phyloP scores from a whole-genome alignment of 1,140 invertebrate genomes.

The Micrasema minimum region DNA sequence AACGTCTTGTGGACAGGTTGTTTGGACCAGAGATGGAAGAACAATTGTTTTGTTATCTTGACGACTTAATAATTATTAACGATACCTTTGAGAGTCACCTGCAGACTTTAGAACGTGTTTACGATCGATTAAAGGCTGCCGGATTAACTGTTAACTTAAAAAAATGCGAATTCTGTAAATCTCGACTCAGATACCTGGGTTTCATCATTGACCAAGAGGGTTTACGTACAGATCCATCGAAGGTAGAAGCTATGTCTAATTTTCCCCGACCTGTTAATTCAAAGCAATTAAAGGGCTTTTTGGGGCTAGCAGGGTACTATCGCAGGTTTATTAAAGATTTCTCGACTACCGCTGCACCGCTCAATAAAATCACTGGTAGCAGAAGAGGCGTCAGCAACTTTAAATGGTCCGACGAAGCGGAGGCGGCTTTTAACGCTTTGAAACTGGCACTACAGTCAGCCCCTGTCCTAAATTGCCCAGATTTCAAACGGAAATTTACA shows the following conservation, averaged over 20 bases:
- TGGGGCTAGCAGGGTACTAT: not conserved
- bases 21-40: constrained; percentile 4
- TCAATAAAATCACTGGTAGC: not conserved
- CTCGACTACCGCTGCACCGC: not conserved
- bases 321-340: constrained; percentile 7
- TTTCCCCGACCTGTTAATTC: not conserved
- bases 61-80: not conserved
- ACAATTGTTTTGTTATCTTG: not conserved
- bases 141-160: not conserved
- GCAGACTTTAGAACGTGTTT: no score
- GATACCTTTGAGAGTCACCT: no score
- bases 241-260: not conserved
- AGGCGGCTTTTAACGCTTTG: not conserved
- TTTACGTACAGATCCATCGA: not conserved
- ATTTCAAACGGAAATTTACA: not conserved
- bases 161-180: constrained; percentile 8
- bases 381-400: not conserved
- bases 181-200: not conserved
- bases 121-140: not conserved
- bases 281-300: not conserved
- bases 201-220: not conserved
- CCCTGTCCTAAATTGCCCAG: constrained; percentile 2
- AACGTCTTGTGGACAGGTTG: not conserved
- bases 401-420: no score
- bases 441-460: constrained; percentile 1